Conservation (phyloP, 1,140 invertebrate genomes). For the Aphidius ervi region DNA sequence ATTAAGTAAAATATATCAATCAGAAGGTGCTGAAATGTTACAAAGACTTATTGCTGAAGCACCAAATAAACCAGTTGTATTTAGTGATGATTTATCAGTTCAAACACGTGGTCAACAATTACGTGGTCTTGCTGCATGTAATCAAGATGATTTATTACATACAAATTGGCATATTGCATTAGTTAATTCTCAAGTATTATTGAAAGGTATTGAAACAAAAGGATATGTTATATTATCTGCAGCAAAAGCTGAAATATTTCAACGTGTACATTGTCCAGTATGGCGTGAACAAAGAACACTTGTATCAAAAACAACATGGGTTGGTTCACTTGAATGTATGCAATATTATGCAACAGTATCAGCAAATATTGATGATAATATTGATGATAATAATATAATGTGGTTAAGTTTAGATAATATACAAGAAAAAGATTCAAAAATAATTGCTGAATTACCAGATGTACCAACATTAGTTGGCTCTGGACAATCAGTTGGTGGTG, state of each 20-base stretch:
- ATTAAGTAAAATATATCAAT: conserved; percentile 40
- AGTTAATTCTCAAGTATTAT: conserved; percentile 92
- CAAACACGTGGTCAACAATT: conserved; percentile 72
- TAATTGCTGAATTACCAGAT: conserved; percentile 75
- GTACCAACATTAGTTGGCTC: conserved; percentile 88
- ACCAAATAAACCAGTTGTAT: conserved; percentile 90
- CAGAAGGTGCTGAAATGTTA: conserved; percentile 69
- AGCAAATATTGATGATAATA: conserved; percentile 72
- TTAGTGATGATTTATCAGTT: conserved; percentile 81
- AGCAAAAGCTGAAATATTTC: conserved; percentile 89
- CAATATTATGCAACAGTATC: conserved; percentile 98
- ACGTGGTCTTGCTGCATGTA: conserved; percentile 81
- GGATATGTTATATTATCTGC: conserved; percentile 96
- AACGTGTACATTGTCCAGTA: conserved; percentile 85
- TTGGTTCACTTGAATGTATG: conserved; percentile 93
- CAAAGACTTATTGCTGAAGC: conserved; percentile 91
- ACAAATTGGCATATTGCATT: conserved; percentile 95
- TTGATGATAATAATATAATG: conserved; percentile 79
- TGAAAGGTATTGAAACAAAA: conserved; percentile 93
- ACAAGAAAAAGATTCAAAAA: conserved; percentile 76
- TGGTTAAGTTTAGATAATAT: conserved; percentile 93
- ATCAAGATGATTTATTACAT: conserved; percentile 80
- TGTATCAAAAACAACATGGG: conserved; percentile 92
- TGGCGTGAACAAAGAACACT: conserved; percentile 80
- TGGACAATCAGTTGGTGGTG: conserved; percentile 92